Base-by-base conservation (phyloP, 92 coral and sea anemone species). In the Ricordea florida region DNA sequence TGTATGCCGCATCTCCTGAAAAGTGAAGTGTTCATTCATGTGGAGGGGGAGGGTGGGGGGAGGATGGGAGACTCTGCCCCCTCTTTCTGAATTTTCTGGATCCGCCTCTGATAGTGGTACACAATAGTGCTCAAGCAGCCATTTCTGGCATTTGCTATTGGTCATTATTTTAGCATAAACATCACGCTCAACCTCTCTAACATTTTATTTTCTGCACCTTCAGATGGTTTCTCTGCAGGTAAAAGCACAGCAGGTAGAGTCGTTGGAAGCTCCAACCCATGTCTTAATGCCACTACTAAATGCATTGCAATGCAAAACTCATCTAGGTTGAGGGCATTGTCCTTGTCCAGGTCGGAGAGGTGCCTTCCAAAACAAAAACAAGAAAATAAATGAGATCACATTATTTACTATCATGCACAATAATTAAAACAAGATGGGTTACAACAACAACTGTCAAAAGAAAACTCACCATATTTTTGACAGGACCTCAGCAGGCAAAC, bases 221-320 rank as follows among this genome's bases (percentile, higher is more conserved):
- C 64, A 20, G 71, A 21, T 27, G 74, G 82, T 46, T 47, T 48
- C 55, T 47, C 45, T 29, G 58, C 55, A 14, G 88, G 94, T 28
- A 89, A 52, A 63, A 94, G 60, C 34, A 79, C 84, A 32, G 65
- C 71, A 16, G 98, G 97, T 29, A 94, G 76, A 7, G 78, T 79
- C 15, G 82, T 31, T 0, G 98, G 98, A 29, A 94, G 79, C 14
- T 94, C 98, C 58, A 94, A 53, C 31, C 98, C 98, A 86, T 94
- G 98, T 23, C 98, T 77, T 29, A 94, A 35, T 2, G 98, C 98
- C 30, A 94, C 98, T 6, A 94, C 98, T 7, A 94, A 85, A 76
- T 94, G 98, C 98, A 94, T 94, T 5, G 98, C 98, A 29, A 94
- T 94, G 44, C 98, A 94, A 74, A 94, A 94, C 78, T 94, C 98